phyloP scores from a whole-genome alignment of 2,797 vertebrate genomes.

The Margarornis squamiger region DNA sequence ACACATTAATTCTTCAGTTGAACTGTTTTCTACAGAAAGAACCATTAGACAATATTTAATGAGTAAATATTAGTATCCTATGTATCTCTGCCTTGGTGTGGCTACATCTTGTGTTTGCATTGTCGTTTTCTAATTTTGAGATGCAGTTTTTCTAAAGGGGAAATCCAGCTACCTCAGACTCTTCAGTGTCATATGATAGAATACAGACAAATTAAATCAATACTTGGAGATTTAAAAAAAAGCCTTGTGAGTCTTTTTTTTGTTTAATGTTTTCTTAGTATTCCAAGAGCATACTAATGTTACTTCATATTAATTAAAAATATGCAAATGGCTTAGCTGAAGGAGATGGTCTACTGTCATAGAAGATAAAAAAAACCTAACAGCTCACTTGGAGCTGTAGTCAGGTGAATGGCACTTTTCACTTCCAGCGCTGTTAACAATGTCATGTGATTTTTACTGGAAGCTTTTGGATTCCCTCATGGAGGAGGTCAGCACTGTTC shows the following conservation, averaged over 20 bases:
- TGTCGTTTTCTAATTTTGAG: not conserved
- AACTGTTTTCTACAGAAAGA: not conserved
- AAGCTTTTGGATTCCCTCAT: not conserved
- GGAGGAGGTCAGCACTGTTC: not conserved
- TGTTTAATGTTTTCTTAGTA: not conserved
- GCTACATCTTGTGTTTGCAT: not conserved
- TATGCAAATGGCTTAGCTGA: not conserved
- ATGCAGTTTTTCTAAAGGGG: not conserved
- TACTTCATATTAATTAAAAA: conserved; percentile 37
- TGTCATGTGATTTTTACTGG: not conserved
- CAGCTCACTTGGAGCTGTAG: not conserved
- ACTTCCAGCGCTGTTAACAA: not conserved
- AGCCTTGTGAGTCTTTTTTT: not conserved
- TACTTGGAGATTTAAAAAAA: not conserved
- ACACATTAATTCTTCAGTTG: not conserved
- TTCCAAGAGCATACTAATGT: not conserved
- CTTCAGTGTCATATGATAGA: not conserved
- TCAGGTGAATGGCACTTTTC: not conserved
- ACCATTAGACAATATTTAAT: not conserved
- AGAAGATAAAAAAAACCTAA: not conserved
- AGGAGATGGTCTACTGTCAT: not conserved
- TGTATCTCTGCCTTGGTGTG: not conserved
- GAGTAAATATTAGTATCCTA: not conserved
- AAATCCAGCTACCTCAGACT: not conserved
- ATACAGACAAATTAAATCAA: not conserved